These are phyloP conservation scores for Syngnathoides biaculeatus DNA, from an alignment of 2,113 vertebrate species.

Conservation along the genomic window DNA sequence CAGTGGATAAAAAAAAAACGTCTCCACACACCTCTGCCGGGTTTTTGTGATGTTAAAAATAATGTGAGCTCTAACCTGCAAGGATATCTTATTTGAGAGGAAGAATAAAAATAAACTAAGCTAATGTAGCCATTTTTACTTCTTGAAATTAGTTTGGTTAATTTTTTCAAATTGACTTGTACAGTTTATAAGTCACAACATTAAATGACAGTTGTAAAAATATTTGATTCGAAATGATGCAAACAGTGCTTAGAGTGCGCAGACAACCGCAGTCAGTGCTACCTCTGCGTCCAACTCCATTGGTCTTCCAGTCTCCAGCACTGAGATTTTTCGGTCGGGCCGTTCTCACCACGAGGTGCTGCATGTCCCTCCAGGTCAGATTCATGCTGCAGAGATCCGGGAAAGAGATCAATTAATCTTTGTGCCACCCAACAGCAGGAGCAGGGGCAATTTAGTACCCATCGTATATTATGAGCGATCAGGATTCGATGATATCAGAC, in stretches of 20 bases:
- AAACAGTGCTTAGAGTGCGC: not conserved
- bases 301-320: constrained; percentile 90
- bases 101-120: no score
- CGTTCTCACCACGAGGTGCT: constrained; percentile 91
- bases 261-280: constrained; percentile 1
- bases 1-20: not conserved
- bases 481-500: constrained; percentile 30
- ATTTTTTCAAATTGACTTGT: no score
- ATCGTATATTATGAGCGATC: constrained; percentile 23
- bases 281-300: constrained; percentile 93
- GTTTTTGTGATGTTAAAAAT: no score
- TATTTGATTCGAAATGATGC: not conserved
- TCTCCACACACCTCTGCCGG: no score
- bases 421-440: constrained; percentile 15
- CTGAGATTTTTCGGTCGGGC: constrained; percentile 86
- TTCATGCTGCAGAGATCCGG: constrained; percentile 77
- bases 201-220: not conserved
- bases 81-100: no score
- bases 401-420: constrained; percentile 21
- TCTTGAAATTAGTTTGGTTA: no score
- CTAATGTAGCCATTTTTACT: no score
- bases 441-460: constrained; percentile 15
- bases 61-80: no score
- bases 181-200: no score
- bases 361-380: constrained; percentile 97